Evolutionary conservation across 2,888 invertebrate genomes (phyloP).

Genomic region (Petrolisthes cinctipes): DNA sequence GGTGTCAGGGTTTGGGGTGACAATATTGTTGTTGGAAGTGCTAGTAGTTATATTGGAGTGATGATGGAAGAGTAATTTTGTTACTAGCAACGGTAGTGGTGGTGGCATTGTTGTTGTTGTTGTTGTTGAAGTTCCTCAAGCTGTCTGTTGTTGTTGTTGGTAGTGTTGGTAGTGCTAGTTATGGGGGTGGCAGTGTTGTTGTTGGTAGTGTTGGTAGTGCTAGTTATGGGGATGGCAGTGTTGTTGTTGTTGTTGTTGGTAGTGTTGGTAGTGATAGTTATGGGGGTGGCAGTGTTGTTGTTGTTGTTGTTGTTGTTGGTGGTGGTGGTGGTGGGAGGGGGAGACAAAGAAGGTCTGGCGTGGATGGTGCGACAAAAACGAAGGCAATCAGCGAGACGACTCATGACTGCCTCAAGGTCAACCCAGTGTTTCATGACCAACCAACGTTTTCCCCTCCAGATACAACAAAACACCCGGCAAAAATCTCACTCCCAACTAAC

Average conservation of each 20-base stretch:
- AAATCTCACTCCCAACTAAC: no score
- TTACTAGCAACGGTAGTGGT: not conserved
- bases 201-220: no score
- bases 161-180: not conserved
- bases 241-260: not conserved
- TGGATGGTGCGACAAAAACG: conserved; percentile 3
- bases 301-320: not conserved
- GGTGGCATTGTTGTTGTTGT: not conserved
- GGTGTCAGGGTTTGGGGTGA: no score
- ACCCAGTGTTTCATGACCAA: not conserved
- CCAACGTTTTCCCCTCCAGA: no score
- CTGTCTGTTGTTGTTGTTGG: no score
- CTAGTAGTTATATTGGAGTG: not conserved
- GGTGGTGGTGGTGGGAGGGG: not conserved
- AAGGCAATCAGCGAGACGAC: conserved; percentile 4
- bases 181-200: not conserved
- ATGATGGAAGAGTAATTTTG: not conserved
- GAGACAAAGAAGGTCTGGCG: not conserved
- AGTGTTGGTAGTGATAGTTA: not conserved
- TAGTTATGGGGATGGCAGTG: not conserved
- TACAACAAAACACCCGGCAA: no score
- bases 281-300: not conserved
- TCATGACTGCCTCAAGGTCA: conserved; percentile 3
- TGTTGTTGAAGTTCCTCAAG: no score
- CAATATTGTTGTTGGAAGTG: not conserved